Evolutionary conservation across 1,140 invertebrate species (phyloP), one percentile per base, ranked within the genome.

Genomic region (Homarus americanus): DNA sequence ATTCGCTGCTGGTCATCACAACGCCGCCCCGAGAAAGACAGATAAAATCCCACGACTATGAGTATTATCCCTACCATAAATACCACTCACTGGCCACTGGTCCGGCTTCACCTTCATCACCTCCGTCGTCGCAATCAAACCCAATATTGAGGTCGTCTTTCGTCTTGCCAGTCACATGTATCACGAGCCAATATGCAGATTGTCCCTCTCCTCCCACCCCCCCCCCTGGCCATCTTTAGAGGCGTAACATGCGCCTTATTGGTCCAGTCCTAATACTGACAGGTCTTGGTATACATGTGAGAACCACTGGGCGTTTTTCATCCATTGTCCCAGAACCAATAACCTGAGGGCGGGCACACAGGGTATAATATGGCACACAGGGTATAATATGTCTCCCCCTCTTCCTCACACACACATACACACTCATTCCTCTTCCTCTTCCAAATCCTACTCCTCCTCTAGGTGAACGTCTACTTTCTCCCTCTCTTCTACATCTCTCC

Each of bases 141-240:
- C 83, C 83, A 86, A 86, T 75, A 86, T 86, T 75, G 83, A 76
- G 83, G 83, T 86, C 40, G 72, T 86, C 82, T 72, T 36, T 69
- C 41, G 83, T 58, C 40, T 3, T 28, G 36, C 72, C 69, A 76
- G 83, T 86, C 69, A 17, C 83, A 53, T 86, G 83, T 86, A 86
- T 86, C 83, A 86, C 40, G 32, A 72, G 63, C 82, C 82, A 84
- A 84, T 84, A 84, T 84, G 82, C 63, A 84, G 82, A 84, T 72
- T n/a, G n/a, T n/a, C n/a, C n/a, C n/a, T n/a, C n/a, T n/a, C n/a
- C n/a, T n/a, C n/a, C n/a, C n/a, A n/a, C n/a, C n/a, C n/a, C n/a
- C n/a, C 66, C 72, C 82, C 38, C 38, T 36, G 20, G 20, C 82
- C 36, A 73, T 69, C 58, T 84, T 41, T 73, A 38, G 63, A 41